Evolutionary conservation across 1,140 invertebrate species (phyloP), one percentile per base, ranked within the genome.

Genomic region (Neuroterus valhalla): DNA sequence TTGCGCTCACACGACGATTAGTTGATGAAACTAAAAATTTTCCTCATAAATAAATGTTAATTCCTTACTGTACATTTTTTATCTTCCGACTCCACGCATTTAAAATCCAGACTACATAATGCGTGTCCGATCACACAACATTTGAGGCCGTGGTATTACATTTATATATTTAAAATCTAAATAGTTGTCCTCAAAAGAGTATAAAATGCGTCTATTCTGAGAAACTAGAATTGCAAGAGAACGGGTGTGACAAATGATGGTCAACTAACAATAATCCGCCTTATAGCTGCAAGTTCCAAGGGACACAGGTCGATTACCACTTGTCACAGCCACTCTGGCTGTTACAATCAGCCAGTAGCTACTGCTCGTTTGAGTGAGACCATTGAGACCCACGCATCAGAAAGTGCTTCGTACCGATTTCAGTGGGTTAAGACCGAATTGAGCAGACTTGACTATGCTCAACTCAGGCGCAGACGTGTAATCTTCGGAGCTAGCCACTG

Each of bases 401-500:
- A n/a, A 14, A 62, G 55, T 62, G 55, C 11, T 62, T 55, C 55
- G 26, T 62, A 62, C 55, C 55, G 55, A 62, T 62, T 62, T 62
- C 55, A 62, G 55, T 62, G 55, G 55, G 55, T 62, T 62, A 62
- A 62, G 55, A 62, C 55, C 55, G 55, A 38, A 62, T 62, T 62
- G 45, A 45, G 55, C 55, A 66, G 68, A 46, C 44, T 66, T 23
- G 21, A 70, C 55, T 77, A 48, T 52, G 62, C 75, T 82, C 78
- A 78, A 80, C 77, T 78, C 76, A 67, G 71, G 72, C 78, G 82
- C 85, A 89, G 87, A 89, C 88, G 82, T 88, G 86, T 89, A 88
- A 89, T 89, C 88, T 88, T 85, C 78, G 66, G 71, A 85, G 86
- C 86, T 88, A 86, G 87, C 87, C 87, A 89, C 88, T 89, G 86